phyloP scores from a whole-genome alignment of 2,888 invertebrate genomes.

The Pecten maximus region DNA sequence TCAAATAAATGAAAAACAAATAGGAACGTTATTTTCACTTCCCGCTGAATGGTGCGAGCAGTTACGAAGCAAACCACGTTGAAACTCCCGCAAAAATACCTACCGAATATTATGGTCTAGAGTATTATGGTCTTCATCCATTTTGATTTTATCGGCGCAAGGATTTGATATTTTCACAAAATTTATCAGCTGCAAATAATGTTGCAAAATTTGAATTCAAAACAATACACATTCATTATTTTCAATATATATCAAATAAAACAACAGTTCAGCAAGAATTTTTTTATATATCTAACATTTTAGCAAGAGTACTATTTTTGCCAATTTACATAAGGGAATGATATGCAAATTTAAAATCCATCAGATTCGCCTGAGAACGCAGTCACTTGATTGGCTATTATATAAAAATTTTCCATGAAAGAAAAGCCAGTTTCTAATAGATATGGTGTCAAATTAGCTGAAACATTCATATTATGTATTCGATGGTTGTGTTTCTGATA shows the following conservation, averaged over 20 bases:
- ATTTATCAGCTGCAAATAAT: neutral
- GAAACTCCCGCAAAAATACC: constrained; percentile 32
- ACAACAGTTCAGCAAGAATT: neutral
- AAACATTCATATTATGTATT: constrained; percentile 60
- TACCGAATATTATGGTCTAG: constrained; percentile 16
- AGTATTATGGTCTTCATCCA: constrained; percentile 24
- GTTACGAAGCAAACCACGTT: neutral
- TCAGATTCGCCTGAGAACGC: neutral
- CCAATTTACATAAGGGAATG: neutral
- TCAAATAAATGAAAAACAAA: no score
- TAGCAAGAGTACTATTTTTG: neutral
- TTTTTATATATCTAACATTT: neutral
- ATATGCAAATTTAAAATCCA: neutral
- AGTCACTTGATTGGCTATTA: constrained; percentile 51
- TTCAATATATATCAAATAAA: neutral
- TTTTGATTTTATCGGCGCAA: constrained; percentile 2
- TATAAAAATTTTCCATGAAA: constrained; percentile 54
- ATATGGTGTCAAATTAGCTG: neutral
- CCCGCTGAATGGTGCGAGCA: no score
- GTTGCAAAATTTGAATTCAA: neutral
- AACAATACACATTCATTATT: neutral
- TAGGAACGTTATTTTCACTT: no score
- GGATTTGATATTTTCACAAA: neutral
- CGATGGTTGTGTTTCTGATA: constrained; percentile 68
- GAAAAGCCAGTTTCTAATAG: neutral